phyloP scores from a whole-genome alignment of 2,888 invertebrate genomes.

The Stenolophus ochropezus region DNA sequence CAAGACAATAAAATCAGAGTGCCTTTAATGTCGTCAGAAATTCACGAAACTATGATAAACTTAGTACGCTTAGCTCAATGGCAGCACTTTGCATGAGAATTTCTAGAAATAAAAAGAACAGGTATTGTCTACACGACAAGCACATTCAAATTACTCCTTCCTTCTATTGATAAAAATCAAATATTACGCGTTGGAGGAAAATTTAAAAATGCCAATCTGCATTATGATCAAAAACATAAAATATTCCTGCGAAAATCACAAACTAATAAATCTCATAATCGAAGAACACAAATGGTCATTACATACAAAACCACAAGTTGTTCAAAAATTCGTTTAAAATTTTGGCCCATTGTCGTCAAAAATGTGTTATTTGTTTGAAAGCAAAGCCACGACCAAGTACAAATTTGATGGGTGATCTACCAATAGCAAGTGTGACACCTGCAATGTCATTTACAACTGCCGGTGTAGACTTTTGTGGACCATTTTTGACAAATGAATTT shows the following conservation, averaged over 20 bases:
- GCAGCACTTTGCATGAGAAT: background rate
- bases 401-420: constrained; percentile 50
- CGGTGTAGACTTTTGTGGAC: constrained; percentile 55
- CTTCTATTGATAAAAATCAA: constrained; percentile 51
- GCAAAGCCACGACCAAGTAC: constrained; percentile 5
- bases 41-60: background rate
- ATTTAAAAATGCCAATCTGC: constrained; percentile 53
- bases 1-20: background rate
- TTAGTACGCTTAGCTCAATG: background rate
- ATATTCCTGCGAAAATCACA: constrained; percentile 61
- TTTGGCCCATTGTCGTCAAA: constrained; percentile 64
- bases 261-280: constrained; percentile 59
- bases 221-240: constrained; percentile 61
- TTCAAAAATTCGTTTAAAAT: constrained; percentile 61
- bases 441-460: constrained; percentile 35
- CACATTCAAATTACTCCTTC: background rate
- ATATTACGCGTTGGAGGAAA: constrained; percentile 62
- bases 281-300: constrained; percentile 50
- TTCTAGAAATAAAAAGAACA: background rate
- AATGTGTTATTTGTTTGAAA: constrained; percentile 60
- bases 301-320: constrained; percentile 62
- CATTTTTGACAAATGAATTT: constrained; percentile 56
- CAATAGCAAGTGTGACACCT: constrained; percentile 6
- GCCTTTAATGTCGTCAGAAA: background rate
- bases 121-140: background rate